Evolutionary conservation across 1,140 invertebrate species (phyloP).

Genomic region (Ephestia elutella): DNA sequence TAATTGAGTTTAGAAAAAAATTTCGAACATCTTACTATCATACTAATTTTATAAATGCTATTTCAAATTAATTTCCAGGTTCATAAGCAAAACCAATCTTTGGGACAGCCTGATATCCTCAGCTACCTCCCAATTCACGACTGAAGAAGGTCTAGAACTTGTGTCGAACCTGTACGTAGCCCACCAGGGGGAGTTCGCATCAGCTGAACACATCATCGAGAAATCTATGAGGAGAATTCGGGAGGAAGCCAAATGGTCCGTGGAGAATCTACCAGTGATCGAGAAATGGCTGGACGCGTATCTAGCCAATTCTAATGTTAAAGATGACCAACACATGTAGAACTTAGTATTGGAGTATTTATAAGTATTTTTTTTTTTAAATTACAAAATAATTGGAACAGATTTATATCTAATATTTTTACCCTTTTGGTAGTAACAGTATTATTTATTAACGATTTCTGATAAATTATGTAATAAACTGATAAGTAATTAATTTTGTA

Average conservation of each 20-base stretch:
- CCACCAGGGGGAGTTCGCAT: slow-evolving; percentile 77
- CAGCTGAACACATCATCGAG: slow-evolving; percentile 79
- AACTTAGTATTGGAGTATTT: too few relatives aligned
- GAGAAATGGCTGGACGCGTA: slow-evolving; percentile 79
- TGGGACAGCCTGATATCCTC: slow-evolving; percentile 83
- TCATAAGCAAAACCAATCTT: slow-evolving; percentile 78
- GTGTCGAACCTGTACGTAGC: slow-evolving; percentile 77
- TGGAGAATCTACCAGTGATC: slow-evolving; percentile 81
- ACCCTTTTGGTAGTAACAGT: too few relatives aligned
- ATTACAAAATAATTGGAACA: too few relatives aligned
- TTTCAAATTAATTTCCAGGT: too few relatives aligned
- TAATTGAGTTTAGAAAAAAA: too few relatives aligned
- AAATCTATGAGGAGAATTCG: slow-evolving; percentile 80
- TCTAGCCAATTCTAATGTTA: slow-evolving; percentile 37
- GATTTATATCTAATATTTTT: too few relatives aligned
- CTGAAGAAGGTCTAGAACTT: slow-evolving; percentile 80
- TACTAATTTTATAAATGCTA: too few relatives aligned
- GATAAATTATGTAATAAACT: too few relatives aligned
- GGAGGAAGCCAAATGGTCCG: slow-evolving; percentile 81
- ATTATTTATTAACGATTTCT: too few relatives aligned
- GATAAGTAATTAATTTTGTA: too few relatives aligned
- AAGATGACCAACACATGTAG: slow-evolving; percentile 19
- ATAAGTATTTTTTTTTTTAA: too few relatives aligned
- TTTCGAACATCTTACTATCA: too few relatives aligned
- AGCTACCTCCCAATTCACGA: slow-evolving; percentile 81